Percentiles rank a stretch among this genome's conserved stretches.
phyloP scores from a whole-genome alignment of 2,113 vertebrate species.

The Hipposideros armiger region DNA sequence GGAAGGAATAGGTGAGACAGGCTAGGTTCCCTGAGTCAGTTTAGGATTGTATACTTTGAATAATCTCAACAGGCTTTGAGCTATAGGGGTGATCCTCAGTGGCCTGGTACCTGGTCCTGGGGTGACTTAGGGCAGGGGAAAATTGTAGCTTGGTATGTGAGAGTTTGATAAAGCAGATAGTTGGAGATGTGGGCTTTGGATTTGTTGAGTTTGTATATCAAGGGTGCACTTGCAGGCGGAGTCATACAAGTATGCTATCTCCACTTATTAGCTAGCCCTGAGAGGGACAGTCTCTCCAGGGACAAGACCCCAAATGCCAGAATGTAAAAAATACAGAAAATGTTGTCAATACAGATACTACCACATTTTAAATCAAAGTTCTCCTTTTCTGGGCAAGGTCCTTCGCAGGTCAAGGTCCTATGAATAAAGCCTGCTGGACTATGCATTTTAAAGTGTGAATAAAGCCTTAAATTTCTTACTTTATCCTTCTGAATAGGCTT shows the following conservation, averaged over 20 bases:
- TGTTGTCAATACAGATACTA: background rate
- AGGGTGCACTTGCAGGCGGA: background rate
- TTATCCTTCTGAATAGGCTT: slow-evolving; percentile 53
- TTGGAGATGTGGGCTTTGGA: background rate
- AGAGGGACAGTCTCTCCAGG: background rate
- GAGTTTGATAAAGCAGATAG: background rate
- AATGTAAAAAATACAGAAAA: slow-evolving; percentile 41
- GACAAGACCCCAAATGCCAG: background rate
- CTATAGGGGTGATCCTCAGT: background rate
- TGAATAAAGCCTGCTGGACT: background rate
- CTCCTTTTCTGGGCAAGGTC: background rate
- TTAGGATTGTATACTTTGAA: background rate
- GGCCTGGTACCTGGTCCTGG: background rate
- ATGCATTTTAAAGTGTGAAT: slow-evolving; percentile 6
- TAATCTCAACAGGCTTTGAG: background rate
- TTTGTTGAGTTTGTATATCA: background rate
- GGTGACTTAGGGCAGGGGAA: background rate
- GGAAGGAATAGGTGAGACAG: background rate
- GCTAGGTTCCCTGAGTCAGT: background rate
- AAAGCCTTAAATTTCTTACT: slow-evolving; percentile 11
- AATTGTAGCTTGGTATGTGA: background rate
- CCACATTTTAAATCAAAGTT: slow-evolving; percentile 8
- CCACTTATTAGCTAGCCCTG: background rate
- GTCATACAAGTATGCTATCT: background rate
- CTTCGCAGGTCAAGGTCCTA: background rate